A percentile compares a stretch with the other conserved stretches of the same genome.
phyloP scores from a whole-genome alignment of 2,113 vertebrate genomes.

The Bambusicola thoracicus region DNA sequence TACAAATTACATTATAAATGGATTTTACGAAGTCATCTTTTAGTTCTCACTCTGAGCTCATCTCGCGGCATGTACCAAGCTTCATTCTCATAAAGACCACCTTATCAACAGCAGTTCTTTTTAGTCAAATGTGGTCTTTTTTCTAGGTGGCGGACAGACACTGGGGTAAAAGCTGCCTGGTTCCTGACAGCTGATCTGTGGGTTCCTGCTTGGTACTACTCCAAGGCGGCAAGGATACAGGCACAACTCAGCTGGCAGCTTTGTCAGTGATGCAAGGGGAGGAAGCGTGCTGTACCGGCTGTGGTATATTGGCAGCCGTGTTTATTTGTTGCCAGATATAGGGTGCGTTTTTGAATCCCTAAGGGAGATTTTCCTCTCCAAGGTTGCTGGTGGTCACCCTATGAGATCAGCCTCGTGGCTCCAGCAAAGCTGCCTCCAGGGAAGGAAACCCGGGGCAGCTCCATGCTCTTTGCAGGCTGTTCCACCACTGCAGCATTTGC shows the following conservation, averaged over 20 bases:
- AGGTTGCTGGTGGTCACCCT: not conserved
- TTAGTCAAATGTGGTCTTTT: not conserved
- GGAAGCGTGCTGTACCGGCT: not conserved
- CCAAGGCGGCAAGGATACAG: constrained; percentile 22
- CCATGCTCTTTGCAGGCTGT: not conserved
- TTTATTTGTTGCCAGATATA: constrained; percentile 25
- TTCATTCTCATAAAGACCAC: not conserved
- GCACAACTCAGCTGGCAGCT: not conserved
- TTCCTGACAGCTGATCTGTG: not conserved
- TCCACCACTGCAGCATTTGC: constrained; percentile 19
- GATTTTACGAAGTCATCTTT: not conserved
- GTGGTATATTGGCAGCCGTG: constrained; percentile 26
- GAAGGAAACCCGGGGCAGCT: not conserved
- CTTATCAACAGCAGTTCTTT: not conserved
- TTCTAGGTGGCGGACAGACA: not conserved
- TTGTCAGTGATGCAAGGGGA: not conserved
- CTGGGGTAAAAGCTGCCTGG: not conserved
- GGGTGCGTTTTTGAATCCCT: not conserved
- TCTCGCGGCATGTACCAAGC: not conserved
- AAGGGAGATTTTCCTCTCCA: not conserved
- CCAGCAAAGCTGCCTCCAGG: not conserved
- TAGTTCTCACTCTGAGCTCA: not conserved
- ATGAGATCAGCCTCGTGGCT: not conserved
- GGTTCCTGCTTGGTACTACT: constrained; percentile 4
- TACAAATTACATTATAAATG: not conserved